phyloP scores from a whole-genome alignment of 2,888 invertebrate genomes.

The Calameuta filiformis region DNA sequence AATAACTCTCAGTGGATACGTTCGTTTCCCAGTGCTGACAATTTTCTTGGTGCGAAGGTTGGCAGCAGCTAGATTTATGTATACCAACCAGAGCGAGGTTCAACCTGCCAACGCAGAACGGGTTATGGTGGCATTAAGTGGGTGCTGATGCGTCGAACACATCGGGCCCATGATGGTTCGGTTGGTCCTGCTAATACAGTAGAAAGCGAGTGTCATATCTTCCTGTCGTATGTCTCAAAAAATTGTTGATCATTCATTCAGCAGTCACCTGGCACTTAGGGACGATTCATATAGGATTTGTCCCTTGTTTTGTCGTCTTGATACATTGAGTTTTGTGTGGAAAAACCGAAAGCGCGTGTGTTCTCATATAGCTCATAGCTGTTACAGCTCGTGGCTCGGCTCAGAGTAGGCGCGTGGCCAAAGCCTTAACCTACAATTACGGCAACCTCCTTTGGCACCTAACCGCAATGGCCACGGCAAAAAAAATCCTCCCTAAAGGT shows the following conservation, averaged over 20 bases:
- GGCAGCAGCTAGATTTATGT: neutral
- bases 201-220: neutral
- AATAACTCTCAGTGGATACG: neutral
- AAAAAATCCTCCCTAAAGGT: slow-evolving; percentile 1
- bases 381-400: neutral
- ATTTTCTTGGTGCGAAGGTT: neutral
- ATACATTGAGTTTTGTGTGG: neutral
- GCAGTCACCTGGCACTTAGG: neutral
- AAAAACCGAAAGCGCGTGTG: neutral
- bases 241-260: neutral
- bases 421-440: slow-evolving; percentile 31
- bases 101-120: neutral
- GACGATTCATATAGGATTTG: neutral
- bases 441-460: slow-evolving; percentile 13
- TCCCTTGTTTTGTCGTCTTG: neutral
- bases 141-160: neutral
- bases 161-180: neutral
- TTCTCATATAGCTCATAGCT: neutral
- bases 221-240: neutral
- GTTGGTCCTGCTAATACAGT: neutral
- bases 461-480: neutral
- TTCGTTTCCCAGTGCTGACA: neutral
- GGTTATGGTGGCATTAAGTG: neutral
- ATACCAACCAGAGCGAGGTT: neutral
- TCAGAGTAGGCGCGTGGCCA: slow-evolving; percentile 20